These are phyloP conservation scores for Ophion slaviceki DNA, from an alignment of 2,888 invertebrate species.

Conservation along the genomic window DNA sequence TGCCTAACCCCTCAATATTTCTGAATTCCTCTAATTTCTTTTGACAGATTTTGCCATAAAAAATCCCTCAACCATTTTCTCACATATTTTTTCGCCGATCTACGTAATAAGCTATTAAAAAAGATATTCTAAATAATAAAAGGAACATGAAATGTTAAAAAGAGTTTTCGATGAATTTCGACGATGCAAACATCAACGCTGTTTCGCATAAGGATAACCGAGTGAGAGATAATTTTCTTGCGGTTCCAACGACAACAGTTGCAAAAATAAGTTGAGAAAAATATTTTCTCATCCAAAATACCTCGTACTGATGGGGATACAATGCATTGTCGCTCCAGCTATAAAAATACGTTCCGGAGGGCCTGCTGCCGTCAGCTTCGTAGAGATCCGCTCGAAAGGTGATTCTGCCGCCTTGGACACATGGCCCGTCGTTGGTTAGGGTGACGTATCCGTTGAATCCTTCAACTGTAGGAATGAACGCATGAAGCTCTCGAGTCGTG, in stretches of 20 bases:
- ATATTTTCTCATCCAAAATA: conserved; percentile 75
- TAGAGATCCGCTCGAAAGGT: conserved; percentile 88
- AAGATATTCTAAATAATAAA: too few relatives aligned
- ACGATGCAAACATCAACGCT: too few relatives aligned
- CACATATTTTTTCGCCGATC: too few relatives aligned
- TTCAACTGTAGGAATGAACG: conserved; percentile 27
- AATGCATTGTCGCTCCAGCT: conserved; percentile 87
- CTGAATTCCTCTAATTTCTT: too few relatives aligned
- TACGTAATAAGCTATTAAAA: too few relatives aligned
- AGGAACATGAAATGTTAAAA: too few relatives aligned
- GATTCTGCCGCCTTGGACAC: conserved; percentile 89
- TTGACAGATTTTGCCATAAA: too few relatives aligned
- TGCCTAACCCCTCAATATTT: too few relatives aligned
- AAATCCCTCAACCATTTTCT: too few relatives aligned
- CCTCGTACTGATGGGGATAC: conserved; percentile 84
- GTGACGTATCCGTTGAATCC: conserved; percentile 82
- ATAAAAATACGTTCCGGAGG: conserved; percentile 85
- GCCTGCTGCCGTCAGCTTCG: conserved; percentile 78
- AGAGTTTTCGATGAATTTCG: too few relatives aligned
- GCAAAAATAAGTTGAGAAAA: background rate
- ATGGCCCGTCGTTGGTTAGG: conserved; percentile 87
- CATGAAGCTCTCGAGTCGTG: background rate
- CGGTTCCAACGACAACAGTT: background rate
- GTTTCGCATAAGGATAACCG: background rate
- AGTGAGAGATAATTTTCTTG: background rate